Percentiles rank a stretch among this genome's conserved stretches.
Evolutionary conservation across 2,888 invertebrate genomes (phyloP).

Genomic region (Epinotia brunnichana): DNA sequence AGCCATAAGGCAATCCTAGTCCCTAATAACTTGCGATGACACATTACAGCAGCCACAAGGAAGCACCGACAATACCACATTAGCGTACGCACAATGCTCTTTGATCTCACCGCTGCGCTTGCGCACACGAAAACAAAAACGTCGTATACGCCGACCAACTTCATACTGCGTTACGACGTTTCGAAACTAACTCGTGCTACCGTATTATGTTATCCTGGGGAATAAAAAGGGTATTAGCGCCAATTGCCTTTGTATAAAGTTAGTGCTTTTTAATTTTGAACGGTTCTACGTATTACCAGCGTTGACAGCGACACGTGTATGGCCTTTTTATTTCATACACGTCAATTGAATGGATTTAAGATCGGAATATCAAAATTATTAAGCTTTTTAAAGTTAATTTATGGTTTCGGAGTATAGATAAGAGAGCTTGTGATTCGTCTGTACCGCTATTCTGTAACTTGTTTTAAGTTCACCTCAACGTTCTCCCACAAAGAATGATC

Average conservation of each 20-base stretch:
- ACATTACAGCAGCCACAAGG: slow-evolving; percentile 5
- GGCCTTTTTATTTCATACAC: slow-evolving; percentile 28
- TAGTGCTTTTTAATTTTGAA: slow-evolving; percentile 10
- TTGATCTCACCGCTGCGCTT: slow-evolving; percentile 28
- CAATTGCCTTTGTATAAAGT: background rate
- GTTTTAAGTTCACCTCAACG: too few species aligned
- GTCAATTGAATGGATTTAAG: slow-evolving; percentile 39
- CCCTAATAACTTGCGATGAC: slow-evolving; percentile 23
- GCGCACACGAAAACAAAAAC: slow-evolving; percentile 5
- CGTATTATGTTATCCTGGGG: background rate
- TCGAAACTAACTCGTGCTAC: background rate
- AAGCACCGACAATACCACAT: slow-evolving; percentile 39
- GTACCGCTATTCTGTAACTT: too few species aligned
- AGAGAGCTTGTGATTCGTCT: too few species aligned
- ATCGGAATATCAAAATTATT: slow-evolving; percentile 33
- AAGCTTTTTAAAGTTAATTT: slow-evolving; percentile 33
- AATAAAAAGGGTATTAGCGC: background rate
- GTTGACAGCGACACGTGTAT: slow-evolving; percentile 37
- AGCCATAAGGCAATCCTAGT: slow-evolving; percentile 16
- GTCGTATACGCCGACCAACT: background rate
- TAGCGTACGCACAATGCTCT: slow-evolving; percentile 39
- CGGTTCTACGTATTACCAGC: slow-evolving; percentile 10
- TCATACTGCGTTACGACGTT: background rate
- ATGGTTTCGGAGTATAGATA: background rate
- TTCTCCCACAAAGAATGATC: too few species aligned